phyloP scores from a whole-genome alignment of 2,888 invertebrate species.

The Netelia virgata region DNA sequence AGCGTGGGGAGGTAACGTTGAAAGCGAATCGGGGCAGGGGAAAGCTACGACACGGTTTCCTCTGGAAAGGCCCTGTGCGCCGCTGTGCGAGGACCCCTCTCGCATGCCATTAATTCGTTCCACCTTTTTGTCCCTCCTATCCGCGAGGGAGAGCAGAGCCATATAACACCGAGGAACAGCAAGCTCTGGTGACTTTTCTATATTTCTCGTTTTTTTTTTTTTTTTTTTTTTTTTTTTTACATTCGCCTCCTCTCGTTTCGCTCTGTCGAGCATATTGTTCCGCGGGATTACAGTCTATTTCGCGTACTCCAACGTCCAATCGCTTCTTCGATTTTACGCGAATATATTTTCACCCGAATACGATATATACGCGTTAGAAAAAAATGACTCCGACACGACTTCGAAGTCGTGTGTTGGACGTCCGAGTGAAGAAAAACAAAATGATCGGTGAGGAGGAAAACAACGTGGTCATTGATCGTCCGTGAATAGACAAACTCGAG shows the following conservation, averaged over 20 bases:
- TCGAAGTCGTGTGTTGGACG: neutral
- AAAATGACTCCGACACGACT: neutral
- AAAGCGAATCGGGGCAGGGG: slow-evolving; percentile 28
- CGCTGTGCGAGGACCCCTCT: slow-evolving; percentile 59
- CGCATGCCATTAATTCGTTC: slow-evolving; percentile 77
- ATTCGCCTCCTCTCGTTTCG: slow-evolving; percentile 3
- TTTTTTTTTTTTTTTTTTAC: neutral
- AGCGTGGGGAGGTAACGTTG: slow-evolving; percentile 4
- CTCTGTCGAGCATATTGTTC: slow-evolving; percentile 26
- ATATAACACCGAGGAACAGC: slow-evolving; percentile 21
- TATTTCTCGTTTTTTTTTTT: neutral
- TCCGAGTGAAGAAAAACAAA: too few species aligned
- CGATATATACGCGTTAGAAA: neutral
- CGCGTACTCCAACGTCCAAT: neutral
- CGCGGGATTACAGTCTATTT: slow-evolving; percentile 22
- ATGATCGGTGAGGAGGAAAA: too few species aligned
- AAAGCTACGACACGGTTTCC: slow-evolving; percentile 48
- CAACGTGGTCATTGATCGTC: too few species aligned
- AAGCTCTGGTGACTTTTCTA: slow-evolving; percentile 4
- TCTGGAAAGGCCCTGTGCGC: slow-evolving; percentile 54
- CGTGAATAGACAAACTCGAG: too few species aligned
- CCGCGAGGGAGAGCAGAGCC: slow-evolving; percentile 22
- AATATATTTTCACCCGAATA: neutral
- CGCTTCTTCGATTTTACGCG: neutral
- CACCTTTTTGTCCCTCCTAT: slow-evolving; percentile 75